Base-by-base conservation (phyloP, 2,797 vertebrate species). In the Alca torda region DNA sequence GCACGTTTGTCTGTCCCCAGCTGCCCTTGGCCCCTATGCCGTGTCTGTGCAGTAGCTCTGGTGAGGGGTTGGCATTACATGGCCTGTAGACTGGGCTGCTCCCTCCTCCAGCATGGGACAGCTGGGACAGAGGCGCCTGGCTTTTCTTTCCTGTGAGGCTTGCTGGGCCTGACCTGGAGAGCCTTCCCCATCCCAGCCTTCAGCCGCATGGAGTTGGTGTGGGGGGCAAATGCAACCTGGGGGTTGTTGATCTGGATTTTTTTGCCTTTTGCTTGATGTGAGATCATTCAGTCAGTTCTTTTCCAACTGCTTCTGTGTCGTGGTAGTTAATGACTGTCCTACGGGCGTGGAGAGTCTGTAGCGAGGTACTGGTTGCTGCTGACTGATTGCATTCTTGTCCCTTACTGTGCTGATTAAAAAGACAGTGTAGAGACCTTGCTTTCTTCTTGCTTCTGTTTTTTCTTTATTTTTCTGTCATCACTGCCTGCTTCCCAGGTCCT, bases 401-500 rank as follows among this genome's bases (percentile, higher is more conserved):
- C 93, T 80, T 57, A 7, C 59, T 63, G 41, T 1, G 0, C 65
- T 95, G 87, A 91, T 93, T 80, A 61, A 89, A 87, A 81, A 51
- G 64, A 16, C 46, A 46, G 19, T 41, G 28, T 59, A 46, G 51
- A 89, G 51, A 77, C 78, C 45, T 77, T 82, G 54, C 63, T 92
- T 93, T 83, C 59, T 80, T 91, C 59, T 92, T 86, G 30, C 21
- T 78, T 73, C 80, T 90, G 21, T 26, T 94, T 88, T 77, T 59
- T 37, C n/a, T 81, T 78, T 65, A 24, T 68, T 90, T 85, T 90
- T 87, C 33, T 80, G 41, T 80, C 50, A 39, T 68, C 23, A 7
- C 2, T 75, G 19, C 35, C 1, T 45, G 46, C n/a, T 89, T 88
- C 39, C 30, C 50, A 37, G 21, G 30, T 76, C 26, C 57, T 87